These are phyloP conservation scores for Coluber constrictor DNA, from an alignment of 2,797 vertebrate species.

Conservation along the genomic window DNA sequence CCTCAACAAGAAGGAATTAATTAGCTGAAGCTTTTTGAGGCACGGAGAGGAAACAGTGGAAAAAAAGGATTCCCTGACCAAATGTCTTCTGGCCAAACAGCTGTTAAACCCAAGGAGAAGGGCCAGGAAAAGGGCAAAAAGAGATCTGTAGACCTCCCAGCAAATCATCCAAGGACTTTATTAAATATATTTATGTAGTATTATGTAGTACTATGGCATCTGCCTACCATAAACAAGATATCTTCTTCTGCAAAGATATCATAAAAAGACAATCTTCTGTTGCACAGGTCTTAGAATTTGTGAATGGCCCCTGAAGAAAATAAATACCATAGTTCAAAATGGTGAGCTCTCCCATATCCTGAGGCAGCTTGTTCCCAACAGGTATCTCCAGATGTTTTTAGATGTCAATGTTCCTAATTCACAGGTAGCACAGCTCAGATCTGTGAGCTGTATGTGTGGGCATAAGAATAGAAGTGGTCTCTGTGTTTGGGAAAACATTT, in stretches of 20 bases:
- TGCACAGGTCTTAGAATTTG: background rate
- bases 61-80: background rate
- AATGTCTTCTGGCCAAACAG: background rate
- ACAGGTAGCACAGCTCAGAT: background rate
- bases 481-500: background rate
- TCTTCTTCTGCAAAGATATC: too few relatives aligned
- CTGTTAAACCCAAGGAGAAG: background rate
- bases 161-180: background rate
- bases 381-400: background rate
- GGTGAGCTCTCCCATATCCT: background rate
- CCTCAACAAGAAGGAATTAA: background rate
- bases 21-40: background rate
- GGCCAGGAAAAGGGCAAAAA: background rate
- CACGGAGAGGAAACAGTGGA: background rate
- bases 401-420: background rate
- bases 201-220: background rate
- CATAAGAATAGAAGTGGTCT: background rate
- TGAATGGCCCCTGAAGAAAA: background rate
- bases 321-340: background rate
- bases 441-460: background rate
- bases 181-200: background rate
- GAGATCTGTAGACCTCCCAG: background rate
- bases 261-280: background rate
- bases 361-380: background rate
- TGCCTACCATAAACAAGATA: background rate